Evolutionary conservation across 2,797 vertebrate genomes (phyloP).

Genomic region (Jordanella pulchra): DNA sequence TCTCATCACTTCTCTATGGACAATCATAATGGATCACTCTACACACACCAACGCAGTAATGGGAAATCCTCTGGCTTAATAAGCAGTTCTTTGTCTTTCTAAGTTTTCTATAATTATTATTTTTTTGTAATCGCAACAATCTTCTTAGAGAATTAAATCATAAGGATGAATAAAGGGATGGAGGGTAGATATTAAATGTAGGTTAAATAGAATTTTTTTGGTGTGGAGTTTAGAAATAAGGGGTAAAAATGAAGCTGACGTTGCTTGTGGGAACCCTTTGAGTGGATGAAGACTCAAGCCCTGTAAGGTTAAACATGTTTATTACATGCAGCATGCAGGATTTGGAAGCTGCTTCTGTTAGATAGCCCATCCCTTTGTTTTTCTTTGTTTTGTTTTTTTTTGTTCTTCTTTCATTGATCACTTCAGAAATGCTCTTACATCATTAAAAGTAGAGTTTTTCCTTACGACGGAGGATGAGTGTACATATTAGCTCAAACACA

Average conservation of each 20-base stretch:
- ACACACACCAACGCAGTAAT: neutral
- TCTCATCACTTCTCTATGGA: too few species aligned
- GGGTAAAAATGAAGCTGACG: slow-evolving; percentile 11
- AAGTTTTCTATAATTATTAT: neutral
- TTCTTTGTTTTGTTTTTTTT: too few species aligned
- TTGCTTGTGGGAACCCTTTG: neutral
- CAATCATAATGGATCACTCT: too few species aligned
- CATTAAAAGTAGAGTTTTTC: slow-evolving; percentile 51
- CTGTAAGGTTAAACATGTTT: slow-evolving; percentile 6
- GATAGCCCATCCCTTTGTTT: slow-evolving; percentile 79
- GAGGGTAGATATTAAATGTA: slow-evolving; percentile 15
- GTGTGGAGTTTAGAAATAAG: slow-evolving; percentile 17
- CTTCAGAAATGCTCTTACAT: slow-evolving; percentile 54
- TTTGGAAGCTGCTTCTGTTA: slow-evolving; percentile 26
- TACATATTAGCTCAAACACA: slow-evolving; percentile 70
- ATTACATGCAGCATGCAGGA: slow-evolving; percentile 52
- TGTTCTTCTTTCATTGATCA: slow-evolving; percentile 63
- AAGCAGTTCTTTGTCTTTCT: neutral
- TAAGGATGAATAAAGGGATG: neutral
- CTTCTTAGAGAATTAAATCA: neutral
- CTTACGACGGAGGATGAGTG: slow-evolving; percentile 20
- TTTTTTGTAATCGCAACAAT: neutral
- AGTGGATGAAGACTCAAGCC: neutral
- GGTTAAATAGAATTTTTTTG: slow-evolving; percentile 6
- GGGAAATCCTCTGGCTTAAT: too few species aligned